Evolutionary conservation across 2,113 vertebrate species (phyloP), one percentile per base, ranked within the genome.

Genomic region (Morphnarchus princeps): DNA sequence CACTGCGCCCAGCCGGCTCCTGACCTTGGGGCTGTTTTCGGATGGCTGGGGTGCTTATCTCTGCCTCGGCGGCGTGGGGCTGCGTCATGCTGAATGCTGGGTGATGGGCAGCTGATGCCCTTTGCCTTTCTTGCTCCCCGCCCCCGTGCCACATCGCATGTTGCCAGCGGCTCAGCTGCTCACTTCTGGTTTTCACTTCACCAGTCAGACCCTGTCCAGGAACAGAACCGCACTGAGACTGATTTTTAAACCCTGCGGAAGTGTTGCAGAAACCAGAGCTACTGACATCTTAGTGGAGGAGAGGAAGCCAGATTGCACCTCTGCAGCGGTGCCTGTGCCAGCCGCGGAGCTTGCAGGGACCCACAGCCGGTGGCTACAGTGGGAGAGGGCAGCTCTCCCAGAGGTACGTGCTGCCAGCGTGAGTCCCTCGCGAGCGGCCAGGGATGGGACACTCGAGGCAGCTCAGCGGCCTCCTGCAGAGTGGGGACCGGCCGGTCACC

Each of bases 21-120:
- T 1, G 9, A 16, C 82, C 66, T 38, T 58, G 77, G 78, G 42
- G 34, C 32, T 13, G 16, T 18, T 38, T 31, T 59, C 0, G 18
- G 34, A 28, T 10, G 20, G 31, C 72, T 32, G 54, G 28, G 25
- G 13, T 3, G 8, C n/a, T 90, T 74, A 38, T 82, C 90, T 59
- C 29, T 0, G 0, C 67, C 29, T 31, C 2, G 2, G 43, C 4
- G 1, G 42, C 4, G 0, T 1, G 0, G 42, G 42, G 34, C 32
- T 18, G 42, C 2, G 0, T 21, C 2, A 9, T 16, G 47, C 80
- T 0, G 5, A 47, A 69, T 18, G 47, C 31, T 31, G n/a, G 36
- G 40, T 69, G 73, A 49, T 0, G 25, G 19, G 63, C 3, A 3
- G n/a, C 65, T 47, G 57, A 42, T 15, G 43, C 72, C 61, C 72